These are phyloP conservation scores for Dicerorhinus sumatrensis DNA, from an alignment of 2,113 vertebrate genomes.

Conservation along the genomic window DNA sequence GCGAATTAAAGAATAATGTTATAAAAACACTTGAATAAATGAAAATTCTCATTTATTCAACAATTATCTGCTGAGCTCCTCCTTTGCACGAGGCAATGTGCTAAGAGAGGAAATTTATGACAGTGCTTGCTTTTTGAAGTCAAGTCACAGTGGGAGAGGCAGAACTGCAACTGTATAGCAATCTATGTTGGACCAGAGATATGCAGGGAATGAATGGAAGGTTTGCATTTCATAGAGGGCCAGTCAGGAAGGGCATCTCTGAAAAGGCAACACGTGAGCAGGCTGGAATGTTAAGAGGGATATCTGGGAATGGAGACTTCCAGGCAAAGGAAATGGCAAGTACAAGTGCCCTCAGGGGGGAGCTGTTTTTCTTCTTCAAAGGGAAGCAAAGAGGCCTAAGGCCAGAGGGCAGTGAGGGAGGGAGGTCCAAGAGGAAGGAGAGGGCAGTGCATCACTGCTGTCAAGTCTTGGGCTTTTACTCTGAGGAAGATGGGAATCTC, in stretches of 20 bases:
- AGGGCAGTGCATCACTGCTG: too few relatives aligned
- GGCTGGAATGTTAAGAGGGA: background rate
- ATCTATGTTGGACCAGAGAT: background rate
- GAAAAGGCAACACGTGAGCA: background rate
- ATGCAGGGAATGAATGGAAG: background rate
- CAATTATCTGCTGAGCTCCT: background rate
- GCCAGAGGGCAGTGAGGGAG: background rate
- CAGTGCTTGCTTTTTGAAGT: background rate
- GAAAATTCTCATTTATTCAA: background rate
- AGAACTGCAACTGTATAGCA: background rate
- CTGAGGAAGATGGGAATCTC: background rate
- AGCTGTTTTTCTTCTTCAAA: background rate
- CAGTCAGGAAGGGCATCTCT: background rate
- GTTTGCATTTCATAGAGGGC: background rate
- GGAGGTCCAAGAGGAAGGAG: too few relatives aligned
- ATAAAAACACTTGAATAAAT: background rate
- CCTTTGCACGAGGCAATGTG: background rate
- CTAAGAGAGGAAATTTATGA: background rate
- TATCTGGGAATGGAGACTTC: background rate
- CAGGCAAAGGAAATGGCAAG: background rate
- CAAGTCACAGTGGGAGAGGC: background rate
- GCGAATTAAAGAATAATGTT: background rate
- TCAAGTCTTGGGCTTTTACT: background rate
- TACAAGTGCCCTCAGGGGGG: background rate
- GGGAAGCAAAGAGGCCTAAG: background rate